Base-by-base conservation (phyloP, 2,888 invertebrate species). In the Noctua comes region DNA sequence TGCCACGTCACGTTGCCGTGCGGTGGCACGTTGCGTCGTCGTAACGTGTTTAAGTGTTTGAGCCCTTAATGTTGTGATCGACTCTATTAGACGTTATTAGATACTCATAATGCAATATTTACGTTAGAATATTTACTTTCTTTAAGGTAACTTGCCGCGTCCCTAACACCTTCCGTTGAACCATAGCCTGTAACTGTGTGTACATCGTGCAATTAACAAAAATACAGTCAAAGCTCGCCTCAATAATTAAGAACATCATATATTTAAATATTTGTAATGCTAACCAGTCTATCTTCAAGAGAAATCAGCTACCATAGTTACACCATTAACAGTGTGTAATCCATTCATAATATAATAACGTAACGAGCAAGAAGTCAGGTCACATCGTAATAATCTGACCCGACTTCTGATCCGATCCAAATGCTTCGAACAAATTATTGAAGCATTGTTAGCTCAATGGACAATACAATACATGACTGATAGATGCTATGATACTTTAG, bases 331-430 rank as follows among this genome's bases (percentile, higher is more conserved):
- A 65, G 65, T 80, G 71, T 64, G 80, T 68, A 79, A 86, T 80
- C 74, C 64, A 80, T 83, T 85, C 73, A 77, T 70, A 64, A 72
- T 70, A 80, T 70, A 64, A 72, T 70, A 83, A 70, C 51, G 69
- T 70, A 76, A 73, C 62, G 59, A 82, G 59, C 69, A 77, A 82
- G 70, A 78, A 73, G 73, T 73, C 68, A 69, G 68, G 82, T 71
- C 81, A 36, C 40, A 75, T 77, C 66, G 68, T 86, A 69, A 76
- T 57, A 65, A 86, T 85, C 59, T 81, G 59, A 84, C 79, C 82
- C 62, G 74, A 77, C 79, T 75, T 79, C 57, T 84, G 79, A 84
- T 82, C 76, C 68, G 72, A 79, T 65, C 27, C 73, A 36, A 74
- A 73, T 73, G 64, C 16, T 72, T 72, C 24, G 51, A 79, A 57